Evolutionary conservation across 2,113 vertebrate genomes (phyloP), one percentile per base, ranked within the genome.

Genomic region (Sebastes fasciatus): DNA sequence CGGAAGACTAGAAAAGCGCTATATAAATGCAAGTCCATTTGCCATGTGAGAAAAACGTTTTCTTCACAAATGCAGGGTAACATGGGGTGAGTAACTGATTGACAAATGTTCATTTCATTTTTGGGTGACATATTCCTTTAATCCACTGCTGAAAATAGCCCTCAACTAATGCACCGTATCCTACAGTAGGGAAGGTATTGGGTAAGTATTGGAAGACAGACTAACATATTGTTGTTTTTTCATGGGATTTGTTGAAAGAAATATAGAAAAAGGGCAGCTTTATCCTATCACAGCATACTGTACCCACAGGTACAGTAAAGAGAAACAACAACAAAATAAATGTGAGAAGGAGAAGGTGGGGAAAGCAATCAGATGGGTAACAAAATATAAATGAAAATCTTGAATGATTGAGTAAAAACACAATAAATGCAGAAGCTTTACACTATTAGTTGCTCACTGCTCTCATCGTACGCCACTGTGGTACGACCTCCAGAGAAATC

Each of bases 401-500:
- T 10, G 43, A 42, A 11, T 26, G 1, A 49, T 6, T 10, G 11
- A 72, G 55, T 45, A 2, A 13, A 5, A 13, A 40, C 6, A 8
- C 6, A 55, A 67, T 43, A 65, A 57, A 65, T 14, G 26, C 17
- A 52, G 23, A 10, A 12, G 34, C 14, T n/a, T 0, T 42, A n/a
- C 48, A 49, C 17, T 10, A 19, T 61, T 1, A 14, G 45, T 12
- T 13, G n/a, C 66, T 73, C 4, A 26, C 64, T 62, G 52, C 26
- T 1, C 54, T 82, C 54, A 10, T 73, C 70, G 8, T 40, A n/a
- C 62, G 66, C 67, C 49, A 60, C 61, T 4, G 49, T 14, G 17
- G 51, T 49, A 67, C 10, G 3, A 21, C 61, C 84, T 57, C 69
- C 72, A 23, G 67, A 11, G 19, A 55, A 46, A 48, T 55, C 73